Conservation (phyloP, 2,888 invertebrate genomes). For the Tetragnatha montana region DNA sequence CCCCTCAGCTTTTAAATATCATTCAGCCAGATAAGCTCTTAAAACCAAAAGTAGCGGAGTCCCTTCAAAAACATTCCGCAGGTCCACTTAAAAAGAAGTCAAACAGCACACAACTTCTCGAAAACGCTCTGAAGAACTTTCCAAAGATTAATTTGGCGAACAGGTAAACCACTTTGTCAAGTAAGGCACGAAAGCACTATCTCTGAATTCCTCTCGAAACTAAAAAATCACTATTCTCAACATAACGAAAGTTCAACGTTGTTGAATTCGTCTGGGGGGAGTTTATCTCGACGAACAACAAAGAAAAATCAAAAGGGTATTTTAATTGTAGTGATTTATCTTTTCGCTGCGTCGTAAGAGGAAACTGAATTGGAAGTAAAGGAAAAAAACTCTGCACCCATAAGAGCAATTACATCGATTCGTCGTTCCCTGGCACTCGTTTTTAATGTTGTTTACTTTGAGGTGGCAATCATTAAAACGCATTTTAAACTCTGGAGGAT, state of each 20-base stretch:
- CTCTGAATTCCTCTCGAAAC: background rate
- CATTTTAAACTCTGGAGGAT: background rate
- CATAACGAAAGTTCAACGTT: background rate
- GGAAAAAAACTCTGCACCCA: background rate
- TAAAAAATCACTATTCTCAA: background rate
- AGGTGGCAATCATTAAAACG: background rate
- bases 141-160: background rate
- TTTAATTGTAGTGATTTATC: constrained; percentile 62
- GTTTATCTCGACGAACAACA: constrained; percentile 17
- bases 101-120: background rate
- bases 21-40: background rate
- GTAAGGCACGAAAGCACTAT: background rate
- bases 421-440: background rate
- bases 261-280: background rate
- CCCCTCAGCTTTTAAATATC: background rate
- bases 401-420: background rate
- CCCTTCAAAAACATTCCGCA: background rate
- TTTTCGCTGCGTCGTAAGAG: background rate
- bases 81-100: background rate
- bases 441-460: background rate
- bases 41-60: background rate
- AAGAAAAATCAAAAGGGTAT: constrained; percentile 35
- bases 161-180: background rate
- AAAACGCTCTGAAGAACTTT: background rate
- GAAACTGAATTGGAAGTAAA: background rate